phyloP scores from a whole-genome alignment of 2,113 vertebrate species.

The Planiliza haematocheilus region DNA sequence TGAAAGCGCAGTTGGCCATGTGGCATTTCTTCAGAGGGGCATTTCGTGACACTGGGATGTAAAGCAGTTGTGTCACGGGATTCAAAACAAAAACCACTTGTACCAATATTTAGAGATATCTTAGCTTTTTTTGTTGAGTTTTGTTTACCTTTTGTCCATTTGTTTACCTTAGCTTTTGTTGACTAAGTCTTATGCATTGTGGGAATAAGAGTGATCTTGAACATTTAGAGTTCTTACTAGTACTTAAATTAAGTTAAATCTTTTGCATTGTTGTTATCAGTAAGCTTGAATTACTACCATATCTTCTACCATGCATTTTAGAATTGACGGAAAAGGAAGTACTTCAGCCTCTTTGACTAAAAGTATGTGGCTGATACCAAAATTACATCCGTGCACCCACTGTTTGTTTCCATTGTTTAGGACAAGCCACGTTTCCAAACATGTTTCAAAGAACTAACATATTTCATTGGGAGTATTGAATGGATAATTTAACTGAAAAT shows the following conservation, averaged over 20 bases:
- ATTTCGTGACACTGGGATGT: slow-evolving; percentile 58
- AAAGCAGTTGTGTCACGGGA: slow-evolving; percentile 24
- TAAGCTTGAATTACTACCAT: background rate
- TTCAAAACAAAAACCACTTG: slow-evolving; percentile 49
- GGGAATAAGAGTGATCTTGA: background rate
- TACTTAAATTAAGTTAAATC: too few relatives aligned
- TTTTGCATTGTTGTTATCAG: background rate
- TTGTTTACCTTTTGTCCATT: slow-evolving; percentile 4
- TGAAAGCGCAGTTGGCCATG: slow-evolving; percentile 29
- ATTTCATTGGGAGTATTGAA: slow-evolving; percentile 31
- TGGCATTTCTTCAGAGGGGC: slow-evolving; percentile 50
- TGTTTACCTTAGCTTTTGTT: too few relatives aligned
- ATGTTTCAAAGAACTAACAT: slow-evolving; percentile 17
- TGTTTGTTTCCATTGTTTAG: slow-evolving; percentile 41
- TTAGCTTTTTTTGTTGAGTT: background rate
- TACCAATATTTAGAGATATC: background rate
- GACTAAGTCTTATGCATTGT: too few relatives aligned
- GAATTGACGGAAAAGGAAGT: too few relatives aligned
- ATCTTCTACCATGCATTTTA: too few relatives aligned
- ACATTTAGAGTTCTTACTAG: too few relatives aligned
- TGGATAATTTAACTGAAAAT: slow-evolving; percentile 22
- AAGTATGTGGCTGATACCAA: too few relatives aligned
- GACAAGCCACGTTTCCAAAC: background rate
- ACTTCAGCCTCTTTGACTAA: background rate
- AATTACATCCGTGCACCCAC: slow-evolving; percentile 4